phyloP scores from a whole-genome alignment of 2,113 vertebrate species.

The Cyprinodon tularosa region DNA sequence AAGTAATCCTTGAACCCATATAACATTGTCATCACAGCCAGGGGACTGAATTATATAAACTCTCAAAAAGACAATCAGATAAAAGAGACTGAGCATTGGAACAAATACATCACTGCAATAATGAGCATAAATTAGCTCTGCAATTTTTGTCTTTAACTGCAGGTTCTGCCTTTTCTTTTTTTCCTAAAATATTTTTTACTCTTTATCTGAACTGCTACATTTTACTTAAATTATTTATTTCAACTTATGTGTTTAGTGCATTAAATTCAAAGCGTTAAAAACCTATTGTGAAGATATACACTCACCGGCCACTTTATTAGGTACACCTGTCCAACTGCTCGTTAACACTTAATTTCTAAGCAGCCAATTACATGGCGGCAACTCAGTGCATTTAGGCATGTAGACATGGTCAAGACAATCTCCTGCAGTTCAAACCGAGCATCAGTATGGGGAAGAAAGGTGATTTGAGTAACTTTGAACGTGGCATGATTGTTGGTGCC shows the following conservation, averaged over 20 bases:
- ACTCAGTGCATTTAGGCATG: too few relatives aligned
- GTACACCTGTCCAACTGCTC: too few relatives aligned
- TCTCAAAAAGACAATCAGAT: slow-evolving; percentile 6
- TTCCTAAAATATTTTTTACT: background rate
- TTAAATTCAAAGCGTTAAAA: background rate
- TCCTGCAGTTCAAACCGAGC: too few relatives aligned
- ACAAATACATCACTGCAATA: background rate
- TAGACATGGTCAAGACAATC: too few relatives aligned
- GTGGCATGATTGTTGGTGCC: too few relatives aligned
- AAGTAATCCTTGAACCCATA: slow-evolving; percentile 31
- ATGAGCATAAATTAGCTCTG: background rate
- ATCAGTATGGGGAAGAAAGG: too few relatives aligned
- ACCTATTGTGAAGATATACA: background rate
- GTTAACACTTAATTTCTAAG: too few relatives aligned
- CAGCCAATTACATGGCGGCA: too few relatives aligned
- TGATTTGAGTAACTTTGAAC: too few relatives aligned
- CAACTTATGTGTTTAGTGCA: background rate
- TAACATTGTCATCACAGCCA: slow-evolving; percentile 24
- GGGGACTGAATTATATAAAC: slow-evolving; percentile 14
- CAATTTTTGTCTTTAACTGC: slow-evolving; percentile 1
- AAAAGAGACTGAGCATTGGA: background rate
- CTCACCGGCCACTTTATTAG: too few relatives aligned
- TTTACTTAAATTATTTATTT: background rate
- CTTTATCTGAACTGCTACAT: background rate
- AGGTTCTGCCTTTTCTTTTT: background rate